Evolutionary conservation across 2,888 invertebrate species (phyloP).

Genomic region (Sarcophaga subvicina): DNA sequence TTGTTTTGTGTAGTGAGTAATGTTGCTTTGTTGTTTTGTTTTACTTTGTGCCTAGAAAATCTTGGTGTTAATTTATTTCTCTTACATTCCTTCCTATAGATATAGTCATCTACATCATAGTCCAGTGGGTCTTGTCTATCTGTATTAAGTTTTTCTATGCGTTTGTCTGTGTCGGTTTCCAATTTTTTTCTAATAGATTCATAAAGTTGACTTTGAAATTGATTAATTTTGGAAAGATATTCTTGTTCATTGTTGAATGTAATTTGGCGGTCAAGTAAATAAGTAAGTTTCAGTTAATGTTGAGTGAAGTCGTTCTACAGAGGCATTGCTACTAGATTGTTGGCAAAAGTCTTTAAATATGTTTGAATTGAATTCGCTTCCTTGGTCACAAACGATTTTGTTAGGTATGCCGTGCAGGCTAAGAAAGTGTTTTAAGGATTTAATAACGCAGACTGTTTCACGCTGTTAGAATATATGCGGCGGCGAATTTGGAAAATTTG

Average conservation of each 20-base stretch:
- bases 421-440: slow-evolving; percentile 51
- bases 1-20: background rate
- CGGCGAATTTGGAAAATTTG: slow-evolving; percentile 30
- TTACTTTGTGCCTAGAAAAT: slow-evolving; percentile 38
- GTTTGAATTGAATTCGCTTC: slow-evolving; percentile 14
- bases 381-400: slow-evolving; percentile 40
- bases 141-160: slow-evolving; percentile 8
- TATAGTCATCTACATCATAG: slow-evolving; percentile 15
- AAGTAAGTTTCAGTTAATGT: slow-evolving; percentile 34
- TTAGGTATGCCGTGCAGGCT: slow-evolving; percentile 50
- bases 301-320: slow-evolving; percentile 26
- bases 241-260: slow-evolving; percentile 15
- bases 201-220: slow-evolving; percentile 29
- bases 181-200: background rate
- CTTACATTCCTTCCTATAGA: slow-evolving; percentile 36
- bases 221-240: slow-evolving; percentile 18
- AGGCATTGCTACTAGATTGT: slow-evolving; percentile 38
- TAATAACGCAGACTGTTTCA: slow-evolving; percentile 52
- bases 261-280: slow-evolving; percentile 21
- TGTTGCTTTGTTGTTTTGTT: slow-evolving; percentile 34
- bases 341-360: slow-evolving; percentile 64
- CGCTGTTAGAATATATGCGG: slow-evolving; percentile 50
- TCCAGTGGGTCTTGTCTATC: background rate
- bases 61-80: slow-evolving; percentile 41
- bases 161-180: slow-evolving; percentile 17